Percentiles rank a stretch among this genome's conserved stretches.
phyloP scores from a whole-genome alignment of 2,113 vertebrate genomes.

The Myrmophylax atrothorax region DNA sequence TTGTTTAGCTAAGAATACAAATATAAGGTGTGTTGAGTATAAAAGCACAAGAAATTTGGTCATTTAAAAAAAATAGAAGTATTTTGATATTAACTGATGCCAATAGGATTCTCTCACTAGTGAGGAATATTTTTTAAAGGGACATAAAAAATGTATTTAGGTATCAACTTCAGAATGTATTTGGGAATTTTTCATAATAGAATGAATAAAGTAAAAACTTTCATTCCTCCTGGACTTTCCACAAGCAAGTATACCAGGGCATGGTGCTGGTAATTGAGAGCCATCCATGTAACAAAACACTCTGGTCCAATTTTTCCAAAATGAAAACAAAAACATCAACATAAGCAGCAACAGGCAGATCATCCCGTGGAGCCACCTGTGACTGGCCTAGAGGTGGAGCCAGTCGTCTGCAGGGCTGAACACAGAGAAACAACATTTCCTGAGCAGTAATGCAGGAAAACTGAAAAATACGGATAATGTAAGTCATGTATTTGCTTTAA shows the following conservation, averaged over 20 bases:
- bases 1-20: background rate
- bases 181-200: background rate
- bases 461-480: background rate
- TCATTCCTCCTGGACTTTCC: background rate
- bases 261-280: background rate
- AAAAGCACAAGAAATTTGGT: background rate
- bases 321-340: background rate
- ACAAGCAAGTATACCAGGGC: background rate
- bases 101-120: background rate
- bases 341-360: background rate
- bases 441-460: background rate
- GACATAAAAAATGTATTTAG: background rate
- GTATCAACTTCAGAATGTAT: background rate
- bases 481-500: background rate
- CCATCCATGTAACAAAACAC: background rate
- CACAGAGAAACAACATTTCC: background rate
- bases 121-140: background rate
- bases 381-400: conserved; percentile 56
- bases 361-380: background rate
- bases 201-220: background rate
- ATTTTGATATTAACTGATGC: background rate
- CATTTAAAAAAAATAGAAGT: background rate
- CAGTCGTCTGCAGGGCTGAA: conserved; percentile 37
- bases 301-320: background rate
- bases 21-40: background rate